A percentile compares a stretch with the other conserved stretches of the same genome.
These are phyloP conservation scores for Alentia gelatinosa DNA, from an alignment of 2,888 invertebrate species.

Conservation along the genomic window DNA sequence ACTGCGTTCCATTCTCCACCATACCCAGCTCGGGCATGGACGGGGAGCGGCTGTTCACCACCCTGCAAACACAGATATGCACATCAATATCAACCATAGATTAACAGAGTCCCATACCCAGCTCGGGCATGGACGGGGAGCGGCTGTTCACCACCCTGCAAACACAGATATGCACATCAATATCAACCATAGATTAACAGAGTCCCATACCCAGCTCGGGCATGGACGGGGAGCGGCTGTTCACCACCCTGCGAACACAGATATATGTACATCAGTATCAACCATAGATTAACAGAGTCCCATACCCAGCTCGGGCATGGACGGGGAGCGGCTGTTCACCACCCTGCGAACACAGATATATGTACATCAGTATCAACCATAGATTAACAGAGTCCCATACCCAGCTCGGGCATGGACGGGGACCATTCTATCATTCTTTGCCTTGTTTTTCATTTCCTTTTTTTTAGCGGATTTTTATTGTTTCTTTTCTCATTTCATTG, in stretches of 20 bases:
- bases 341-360: too few relatives aligned
- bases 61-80: constrained; percentile 65
- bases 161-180: background rate
- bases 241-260: constrained; percentile 14
- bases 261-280: background rate
- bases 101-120: constrained; percentile 94
- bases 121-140: constrained; percentile 68
- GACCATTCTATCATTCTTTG: too few relatives aligned
- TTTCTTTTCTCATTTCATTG: too few relatives aligned
- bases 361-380: too few relatives aligned
- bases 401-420: too few relatives aligned
- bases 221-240: background rate
- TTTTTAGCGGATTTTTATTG: too few relatives aligned
- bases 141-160: constrained; percentile 68
- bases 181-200: background rate
- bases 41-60: constrained; percentile 59
- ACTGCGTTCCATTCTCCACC: constrained; percentile 95
- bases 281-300: background rate
- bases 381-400: too few relatives aligned
- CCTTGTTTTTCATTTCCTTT: too few relatives aligned
- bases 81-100: background rate
- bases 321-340: too few relatives aligned
- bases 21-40: constrained; percentile 85
- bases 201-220: background rate
- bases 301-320: background rate